Base-by-base conservation (phyloP, 2,888 invertebrate genomes). In the Troglohyphantes excavatus region DNA sequence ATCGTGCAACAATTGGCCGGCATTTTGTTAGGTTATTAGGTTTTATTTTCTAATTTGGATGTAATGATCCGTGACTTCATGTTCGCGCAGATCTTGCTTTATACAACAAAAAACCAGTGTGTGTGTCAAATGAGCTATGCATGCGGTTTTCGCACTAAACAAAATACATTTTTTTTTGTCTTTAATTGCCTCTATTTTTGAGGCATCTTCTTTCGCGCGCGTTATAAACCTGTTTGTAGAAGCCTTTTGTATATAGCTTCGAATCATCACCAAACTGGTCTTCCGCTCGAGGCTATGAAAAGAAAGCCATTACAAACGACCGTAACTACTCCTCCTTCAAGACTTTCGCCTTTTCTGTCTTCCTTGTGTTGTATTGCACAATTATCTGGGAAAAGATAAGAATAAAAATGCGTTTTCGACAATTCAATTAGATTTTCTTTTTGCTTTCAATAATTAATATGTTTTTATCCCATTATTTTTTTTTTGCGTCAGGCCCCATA, bases 211-310 rank as follows among this genome's bases (percentile, higher is more conserved):
- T 84, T 84, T 84, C 33, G 59, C 59, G 65, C 72, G 72, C 72
- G 65, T 63, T 65, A 26, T 84, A 73, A 84, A 84, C 84, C 84
- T 73, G 84, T 84, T 84, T 75, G 43, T 65, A 39, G 75, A 39
- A 73, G 65, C 23, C 81, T 70, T 82, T 81, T 82, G 81, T 59
- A n/a, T n/a, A n/a, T n/a, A 29, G 65, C 65, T 84, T 26, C 43
- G 29, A 46, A 7, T 43, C 84, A 75, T 84, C 73, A 65, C 75
- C 26, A 73, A 84, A 84, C 84, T 84, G 65, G 84, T 84, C 73
- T 84, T 46, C 17, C n/a, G 65, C 84, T 73, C 5, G 63, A 39
- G 84, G 84, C 73, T 27, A 67, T 33, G 46, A 75, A 46, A 63
- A 84, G 39, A 75, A 75, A 75, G 29, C 39, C 84, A 65, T 65